phyloP scores from a whole-genome alignment of 2,797 vertebrate species.

The Poliocrania exsul region DNA sequence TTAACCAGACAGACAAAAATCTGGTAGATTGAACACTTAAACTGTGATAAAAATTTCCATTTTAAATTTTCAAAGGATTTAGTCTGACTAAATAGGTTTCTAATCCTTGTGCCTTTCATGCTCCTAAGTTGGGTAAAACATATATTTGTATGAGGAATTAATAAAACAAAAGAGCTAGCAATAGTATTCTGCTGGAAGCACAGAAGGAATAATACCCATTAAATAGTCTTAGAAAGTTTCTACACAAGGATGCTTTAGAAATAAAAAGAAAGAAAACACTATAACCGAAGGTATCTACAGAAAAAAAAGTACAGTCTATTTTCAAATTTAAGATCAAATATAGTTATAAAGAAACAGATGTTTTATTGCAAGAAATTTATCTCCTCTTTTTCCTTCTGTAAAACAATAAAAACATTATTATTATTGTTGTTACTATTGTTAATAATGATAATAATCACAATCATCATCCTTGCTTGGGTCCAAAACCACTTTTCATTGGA shows the following conservation, averaged over 20 bases:
- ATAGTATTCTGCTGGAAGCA: not conserved
- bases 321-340: not conserved
- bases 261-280: not conserved
- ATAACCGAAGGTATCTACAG: not conserved
- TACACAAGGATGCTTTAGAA: not conserved
- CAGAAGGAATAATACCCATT: not conserved
- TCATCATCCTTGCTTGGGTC: not conserved
- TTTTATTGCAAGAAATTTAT: not conserved
- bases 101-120: conserved; percentile 20
- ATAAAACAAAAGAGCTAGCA: conserved; percentile 17
- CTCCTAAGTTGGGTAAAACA: conserved; percentile 6
- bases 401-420: not conserved
- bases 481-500: not conserved
- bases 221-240: not conserved
- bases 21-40: not conserved
- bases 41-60: conserved; percentile 19
- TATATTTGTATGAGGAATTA: conserved; percentile 15
- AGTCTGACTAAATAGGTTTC: conserved; percentile 14
- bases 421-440: not conserved
- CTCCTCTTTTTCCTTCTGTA: not conserved
- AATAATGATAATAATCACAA: no score
- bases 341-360: not conserved
- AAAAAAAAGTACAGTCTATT: not conserved
- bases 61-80: conserved; percentile 35
- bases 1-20: conserved; percentile 7